Evolutionary conservation across 2,113 vertebrate species (phyloP), one percentile per base, ranked within the genome.

Genomic region (Triplophysa dalaica): DNA sequence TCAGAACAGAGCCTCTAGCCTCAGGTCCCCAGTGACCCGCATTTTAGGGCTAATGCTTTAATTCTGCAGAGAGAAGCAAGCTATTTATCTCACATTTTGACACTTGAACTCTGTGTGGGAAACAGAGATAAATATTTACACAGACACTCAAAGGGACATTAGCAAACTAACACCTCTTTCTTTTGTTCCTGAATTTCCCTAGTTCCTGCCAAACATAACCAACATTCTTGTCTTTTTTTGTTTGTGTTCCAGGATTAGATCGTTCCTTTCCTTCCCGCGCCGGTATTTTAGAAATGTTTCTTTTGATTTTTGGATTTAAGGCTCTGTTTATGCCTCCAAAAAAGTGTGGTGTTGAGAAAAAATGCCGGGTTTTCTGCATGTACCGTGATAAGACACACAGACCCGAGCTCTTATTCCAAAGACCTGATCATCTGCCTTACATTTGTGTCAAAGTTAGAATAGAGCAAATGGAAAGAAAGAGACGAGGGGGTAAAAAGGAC

Each of bases 401-500:
- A n/a, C 26, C 70, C 56, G 21, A 72, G 54, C 29, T 14, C 56
- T 61, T 62, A 62, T 75, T 63, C 58, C 63, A 60, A 75, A 60
- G 56, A 74, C 61, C 61, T 62, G 60, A 70, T 33, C 72, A 85
- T 79, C 80, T 70, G 75, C 84, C 81, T 76, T 75, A n/a, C 87
- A 86, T 75, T 61, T 89, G 83, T 86, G 48, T 85, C 83, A 83
- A 26, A 54, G 56, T 45, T 77, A 68, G 64, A 75, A 81, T 76
- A 33, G 54, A 66, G 5, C 70, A 77, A 77, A 82, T 75, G 83
- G 83, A 73, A 81, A 72, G 82, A 68, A 83, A 81, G 84, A 73
- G 77, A 64, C 43, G 43, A 83, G 76, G 41, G 82, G 86, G 84
- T 80, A 81, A 86, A 81, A 87, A 78, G 65, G 84, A 80, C 56